Base-by-base conservation (phyloP, 2,113 vertebrate species). In the Gymnocephalus cernua region DNA sequence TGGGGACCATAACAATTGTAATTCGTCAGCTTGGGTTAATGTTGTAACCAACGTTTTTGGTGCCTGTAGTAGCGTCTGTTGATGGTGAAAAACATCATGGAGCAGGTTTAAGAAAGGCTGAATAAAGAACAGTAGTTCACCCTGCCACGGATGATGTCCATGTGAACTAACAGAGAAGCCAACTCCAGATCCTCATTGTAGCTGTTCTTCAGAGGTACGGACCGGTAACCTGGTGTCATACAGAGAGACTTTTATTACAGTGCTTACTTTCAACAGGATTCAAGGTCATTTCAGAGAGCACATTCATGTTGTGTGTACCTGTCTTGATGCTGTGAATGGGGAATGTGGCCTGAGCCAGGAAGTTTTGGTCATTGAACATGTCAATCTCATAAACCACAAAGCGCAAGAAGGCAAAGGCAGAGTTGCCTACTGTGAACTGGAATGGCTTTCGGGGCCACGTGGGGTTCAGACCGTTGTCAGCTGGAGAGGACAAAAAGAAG, bases 361-460 rank as follows among this genome's bases (percentile, higher is more conserved):
- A 99, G 91, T 99, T 99, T 94, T 98, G 98, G 3, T 99, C 98
- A 0, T 95, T 99, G 94, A 99, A 99, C 97, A 99, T 99, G 95
- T 99, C 98, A 25, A 99, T 98, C 89, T 99, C 98, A 1, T 99
- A 99, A 5, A 99, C 98, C 86, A 97, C 98, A 0, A 99, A 99
- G 77, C 98, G 97, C 19, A 99, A 93, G 93, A 98, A 99, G 80
- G 97, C 96, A 25, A 99, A 99, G 15, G 97, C 96, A 0, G 98
- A 97, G 90, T 99, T 99, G 88, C 89, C 94, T 73, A 99, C 95
- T 16, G 95, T 95, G 92, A 99, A 99, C 71, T 95, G 95, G 94
- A 98, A 98, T 4, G 95, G 84, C 92, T 99, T 99, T 19, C 93
- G 90, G 0, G 95, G 95, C 98, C 98, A 99, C 2, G 96, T 93